phyloP scores from a whole-genome alignment of 2,888 invertebrate species.

The Synanthedon andrenaeformis region DNA sequence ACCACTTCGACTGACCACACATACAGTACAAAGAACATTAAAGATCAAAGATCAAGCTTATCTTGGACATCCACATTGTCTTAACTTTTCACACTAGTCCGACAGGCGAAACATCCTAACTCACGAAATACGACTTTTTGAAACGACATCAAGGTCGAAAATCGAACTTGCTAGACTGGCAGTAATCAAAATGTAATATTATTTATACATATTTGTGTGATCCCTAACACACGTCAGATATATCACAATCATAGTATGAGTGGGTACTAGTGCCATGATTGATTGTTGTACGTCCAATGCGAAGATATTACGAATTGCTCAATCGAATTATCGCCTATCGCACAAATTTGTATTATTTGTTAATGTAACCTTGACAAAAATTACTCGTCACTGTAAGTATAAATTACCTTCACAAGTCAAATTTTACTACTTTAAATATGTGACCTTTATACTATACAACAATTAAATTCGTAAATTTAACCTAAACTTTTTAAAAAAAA shows the following conservation, averaged over 20 bases:
- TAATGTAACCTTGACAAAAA: not conserved
- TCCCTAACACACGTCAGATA: conserved; percentile 17
- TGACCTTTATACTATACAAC: not conserved
- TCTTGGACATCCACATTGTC: conserved; percentile 4
- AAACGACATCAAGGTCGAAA: not conserved
- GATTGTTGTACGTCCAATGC: not conserved
- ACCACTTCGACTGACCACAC: conserved; percentile 3
- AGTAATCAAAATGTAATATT: conserved; percentile 4
- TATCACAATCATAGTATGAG: conserved; percentile 14
- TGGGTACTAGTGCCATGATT: not conserved
- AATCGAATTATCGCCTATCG: not conserved
- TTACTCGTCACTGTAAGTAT: not conserved
- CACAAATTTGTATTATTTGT: not conserved
- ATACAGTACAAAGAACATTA: conserved; percentile 1
- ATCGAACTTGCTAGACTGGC: not conserved
- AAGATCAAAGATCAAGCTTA: conserved; percentile 4
- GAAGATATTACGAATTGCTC: not conserved
- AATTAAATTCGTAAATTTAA: no score
- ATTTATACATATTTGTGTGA: conserved; percentile 10
- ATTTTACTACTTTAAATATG: not conserved
- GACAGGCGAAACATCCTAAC: not conserved
- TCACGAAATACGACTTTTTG: not conserved
- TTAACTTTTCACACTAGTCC: conserved; percentile 4
- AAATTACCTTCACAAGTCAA: not conserved
- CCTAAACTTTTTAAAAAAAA: no score